Evolutionary conservation across 2,113 vertebrate genomes (phyloP).

Genomic region (Neogobius melanostomus): DNA sequence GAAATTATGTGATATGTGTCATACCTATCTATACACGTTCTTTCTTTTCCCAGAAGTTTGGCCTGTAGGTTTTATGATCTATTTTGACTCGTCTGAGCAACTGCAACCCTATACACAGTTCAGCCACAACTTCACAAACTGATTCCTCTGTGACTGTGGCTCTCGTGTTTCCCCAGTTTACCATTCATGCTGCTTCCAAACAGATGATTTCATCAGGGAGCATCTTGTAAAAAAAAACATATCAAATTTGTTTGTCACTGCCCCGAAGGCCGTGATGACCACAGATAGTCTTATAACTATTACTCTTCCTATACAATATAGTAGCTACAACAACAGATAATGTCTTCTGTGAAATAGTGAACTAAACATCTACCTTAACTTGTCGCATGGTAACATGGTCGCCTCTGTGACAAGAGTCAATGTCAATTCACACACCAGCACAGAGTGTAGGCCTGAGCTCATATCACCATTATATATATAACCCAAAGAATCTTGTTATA

Average conservation of each 20-base stretch:
- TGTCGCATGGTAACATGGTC: neutral
- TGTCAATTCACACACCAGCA: slow-evolving; percentile 21
- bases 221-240: too few relatives aligned
- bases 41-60: too few relatives aligned
- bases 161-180: slow-evolving; percentile 6
- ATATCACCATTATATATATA: slow-evolving; percentile 36
- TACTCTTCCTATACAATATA: too few relatives aligned
- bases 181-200: neutral
- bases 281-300: too few relatives aligned
- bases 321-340: slow-evolving; percentile 1
- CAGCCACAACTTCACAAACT: neutral
- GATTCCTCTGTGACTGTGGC: neutral
- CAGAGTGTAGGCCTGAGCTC: slow-evolving; percentile 3
- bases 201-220: neutral
- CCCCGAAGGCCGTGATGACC: too few relatives aligned
- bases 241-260: too few relatives aligned
- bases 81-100: neutral
- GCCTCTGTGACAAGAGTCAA: slow-evolving; percentile 4
- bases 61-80: neutral
- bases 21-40: too few relatives aligned
- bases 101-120: neutral
- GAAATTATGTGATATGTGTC: too few relatives aligned
- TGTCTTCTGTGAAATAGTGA: neutral
- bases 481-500: neutral
- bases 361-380: neutral